Conservation (phyloP, 2,888 invertebrate species). For the Leptarthrus brevirostris region DNA sequence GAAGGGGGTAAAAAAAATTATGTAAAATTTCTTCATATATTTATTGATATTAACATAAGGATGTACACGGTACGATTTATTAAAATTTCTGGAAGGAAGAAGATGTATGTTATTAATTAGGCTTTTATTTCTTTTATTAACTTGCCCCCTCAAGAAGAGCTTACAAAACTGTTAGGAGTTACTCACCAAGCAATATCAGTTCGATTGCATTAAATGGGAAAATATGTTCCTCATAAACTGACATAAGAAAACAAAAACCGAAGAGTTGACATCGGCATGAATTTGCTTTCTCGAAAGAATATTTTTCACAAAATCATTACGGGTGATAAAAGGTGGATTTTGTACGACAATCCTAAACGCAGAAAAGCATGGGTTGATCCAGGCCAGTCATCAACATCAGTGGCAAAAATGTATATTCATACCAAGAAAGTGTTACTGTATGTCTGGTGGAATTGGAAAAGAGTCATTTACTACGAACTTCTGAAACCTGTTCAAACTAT, state of each 20-base stretch:
- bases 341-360: constrained; percentile 15
- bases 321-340: constrained; percentile 23
- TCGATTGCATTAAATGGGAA: background rate
- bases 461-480: constrained; percentile 1
- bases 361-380: constrained; percentile 23
- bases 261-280: constrained; percentile 12
- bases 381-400: no score
- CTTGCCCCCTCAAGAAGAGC: background rate
- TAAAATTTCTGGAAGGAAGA: no score
- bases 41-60: no score
- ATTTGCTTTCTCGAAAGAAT: constrained; percentile 17
- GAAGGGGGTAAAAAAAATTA: no score
- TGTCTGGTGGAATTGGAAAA: background rate
- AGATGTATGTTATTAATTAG: no score
- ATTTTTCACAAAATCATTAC: constrained; percentile 14
- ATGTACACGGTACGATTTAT: no score
- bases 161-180: background rate
- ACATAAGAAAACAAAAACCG: constrained; percentile 23
- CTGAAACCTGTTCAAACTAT: constrained; percentile 18
- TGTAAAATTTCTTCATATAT: no score
- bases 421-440: no score
- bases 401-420: no score
- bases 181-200: background rate
- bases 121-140: no score
- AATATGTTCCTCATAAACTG: constrained; percentile 21